phyloP scores from a whole-genome alignment of 2,888 invertebrate species.

The Rhimphoctona megacephalus region DNA sequence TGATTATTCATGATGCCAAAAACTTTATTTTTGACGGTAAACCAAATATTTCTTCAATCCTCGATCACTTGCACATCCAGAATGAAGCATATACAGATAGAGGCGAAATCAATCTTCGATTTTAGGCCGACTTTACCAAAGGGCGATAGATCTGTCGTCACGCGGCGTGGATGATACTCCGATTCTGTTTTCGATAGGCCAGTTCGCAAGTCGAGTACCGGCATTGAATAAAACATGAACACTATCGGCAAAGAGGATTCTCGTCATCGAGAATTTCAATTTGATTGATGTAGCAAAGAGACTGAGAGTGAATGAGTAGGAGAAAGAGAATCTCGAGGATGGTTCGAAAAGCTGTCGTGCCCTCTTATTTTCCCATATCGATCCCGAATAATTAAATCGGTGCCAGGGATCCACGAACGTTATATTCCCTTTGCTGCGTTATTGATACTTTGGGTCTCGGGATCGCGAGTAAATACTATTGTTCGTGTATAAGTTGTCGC shows the following conservation, averaged over 20 bases:
- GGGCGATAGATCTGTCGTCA: constrained; percentile 48
- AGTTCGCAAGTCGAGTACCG: constrained; percentile 54
- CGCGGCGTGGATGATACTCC: constrained; percentile 39
- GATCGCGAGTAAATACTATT: constrained; percentile 36
- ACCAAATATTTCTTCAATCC: not conserved
- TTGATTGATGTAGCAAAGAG: constrained; percentile 56
- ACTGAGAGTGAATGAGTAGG: constrained; percentile 6
- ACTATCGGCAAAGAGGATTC: constrained; percentile 65
- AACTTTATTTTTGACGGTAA: not conserved
- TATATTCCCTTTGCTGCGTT: constrained; percentile 53
- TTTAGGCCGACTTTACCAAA: constrained; percentile 35
- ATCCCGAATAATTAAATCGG: constrained; percentile 66
- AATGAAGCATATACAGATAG: not conserved
- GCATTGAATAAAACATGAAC: constrained; percentile 66
- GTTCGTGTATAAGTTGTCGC: constrained; percentile 23
- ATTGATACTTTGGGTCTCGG: constrained; percentile 39
- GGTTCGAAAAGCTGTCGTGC: constrained; percentile 35
- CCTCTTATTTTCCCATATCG: constrained; percentile 52
- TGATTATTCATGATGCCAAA: not conserved
- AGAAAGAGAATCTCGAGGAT: constrained; percentile 11
- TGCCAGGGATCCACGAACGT: constrained; percentile 45
- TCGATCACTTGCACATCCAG: not conserved
- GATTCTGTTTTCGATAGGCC: constrained; percentile 53
- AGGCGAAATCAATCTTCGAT: constrained; percentile 33
- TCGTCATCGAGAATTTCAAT: constrained; percentile 67